Base-by-base conservation (phyloP, 2,113 vertebrate species). In the Trochalopteron elliotii region DNA sequence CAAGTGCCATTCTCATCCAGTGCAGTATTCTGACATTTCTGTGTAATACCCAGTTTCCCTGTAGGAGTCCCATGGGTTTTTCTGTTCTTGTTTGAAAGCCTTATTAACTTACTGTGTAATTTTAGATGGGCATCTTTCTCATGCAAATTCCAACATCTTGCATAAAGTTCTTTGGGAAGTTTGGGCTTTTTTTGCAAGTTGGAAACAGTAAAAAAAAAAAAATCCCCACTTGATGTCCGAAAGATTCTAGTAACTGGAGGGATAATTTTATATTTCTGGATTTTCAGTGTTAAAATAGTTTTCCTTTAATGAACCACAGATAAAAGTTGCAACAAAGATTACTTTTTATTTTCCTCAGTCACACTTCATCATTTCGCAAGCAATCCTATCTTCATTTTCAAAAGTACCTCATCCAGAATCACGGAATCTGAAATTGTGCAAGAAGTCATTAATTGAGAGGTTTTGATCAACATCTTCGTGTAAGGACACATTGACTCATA, bases 1-100 rank as follows among this genome's bases (percentile, higher is more conserved):
- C 83, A 98, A 99, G 98, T 98, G 98, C 98, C 98, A 98, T 98
- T 92, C 97, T 92, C 96, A 96, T 89, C 83, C 95, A 96, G 92
- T 93, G 95, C 97, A 97, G 98, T 98, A 97, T 98, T 98, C 96
- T 11, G 56, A 96, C 64, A 88, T 95, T 96, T 91, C 74, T 90
- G 82, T 96, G 93, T 92, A 68, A 75, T n/a, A 33, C 52, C 87
- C 49, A 5, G 1, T 88, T 89, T 61, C 90, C 93, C 90, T 82
- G 75, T 96, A 92, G 80, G 59, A 94, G 85, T 96, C 91, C 63
- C 93, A 93, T 65, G 88, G 87, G 77, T 90, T 96, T 95, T 97
- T 97, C 92, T 87, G 80, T 96, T 92, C 65, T 14, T 5, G 63
- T 83, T 93, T 87, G 82, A 89, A 96, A 96, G 92, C 92, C 94